Conservation (phyloP, 1,140 invertebrate species). For the Melipona quadrifasciata region DNA sequence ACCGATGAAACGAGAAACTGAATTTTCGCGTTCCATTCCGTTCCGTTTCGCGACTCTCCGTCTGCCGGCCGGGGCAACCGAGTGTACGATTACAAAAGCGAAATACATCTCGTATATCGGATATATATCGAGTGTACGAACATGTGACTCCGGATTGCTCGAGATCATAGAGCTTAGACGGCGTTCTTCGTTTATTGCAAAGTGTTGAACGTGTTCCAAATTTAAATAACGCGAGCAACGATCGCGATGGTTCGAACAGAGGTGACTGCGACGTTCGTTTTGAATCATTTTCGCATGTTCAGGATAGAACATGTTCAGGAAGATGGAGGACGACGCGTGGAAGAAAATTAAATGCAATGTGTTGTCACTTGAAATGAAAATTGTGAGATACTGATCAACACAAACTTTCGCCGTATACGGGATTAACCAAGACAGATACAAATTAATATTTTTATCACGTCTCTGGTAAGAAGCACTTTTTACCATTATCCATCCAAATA, state of each 20-base stretch:
- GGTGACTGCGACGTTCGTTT: too few relatives aligned
- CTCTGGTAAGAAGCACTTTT: too few relatives aligned
- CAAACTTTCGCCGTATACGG: neutral
- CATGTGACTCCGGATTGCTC: neutral
- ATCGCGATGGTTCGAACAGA: neutral
- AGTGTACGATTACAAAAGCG: neutral
- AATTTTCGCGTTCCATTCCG: neutral
- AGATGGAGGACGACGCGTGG: too few relatives aligned
- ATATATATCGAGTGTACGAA: too few relatives aligned
- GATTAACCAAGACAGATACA: constrained; percentile 3
- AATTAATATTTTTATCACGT: constrained; percentile 1
- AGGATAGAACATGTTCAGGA: too few relatives aligned
- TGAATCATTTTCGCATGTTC: neutral
- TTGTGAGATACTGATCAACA: constrained; percentile 2
- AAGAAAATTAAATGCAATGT: neutral
- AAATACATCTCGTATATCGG: neutral
- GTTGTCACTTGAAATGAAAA: constrained; percentile 17
- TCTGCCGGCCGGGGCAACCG: neutral
- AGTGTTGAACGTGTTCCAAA: too few relatives aligned
- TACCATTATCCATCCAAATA: neutral
- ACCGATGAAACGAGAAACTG: neutral
- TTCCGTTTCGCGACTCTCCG: too few relatives aligned
- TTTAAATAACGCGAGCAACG: too few relatives aligned
- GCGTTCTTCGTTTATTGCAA: neutral
- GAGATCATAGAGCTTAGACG: neutral